These are phyloP conservation scores for Brachyalestes nurse DNA, from an alignment of 2,797 vertebrate genomes.

Conservation along the genomic window DNA sequence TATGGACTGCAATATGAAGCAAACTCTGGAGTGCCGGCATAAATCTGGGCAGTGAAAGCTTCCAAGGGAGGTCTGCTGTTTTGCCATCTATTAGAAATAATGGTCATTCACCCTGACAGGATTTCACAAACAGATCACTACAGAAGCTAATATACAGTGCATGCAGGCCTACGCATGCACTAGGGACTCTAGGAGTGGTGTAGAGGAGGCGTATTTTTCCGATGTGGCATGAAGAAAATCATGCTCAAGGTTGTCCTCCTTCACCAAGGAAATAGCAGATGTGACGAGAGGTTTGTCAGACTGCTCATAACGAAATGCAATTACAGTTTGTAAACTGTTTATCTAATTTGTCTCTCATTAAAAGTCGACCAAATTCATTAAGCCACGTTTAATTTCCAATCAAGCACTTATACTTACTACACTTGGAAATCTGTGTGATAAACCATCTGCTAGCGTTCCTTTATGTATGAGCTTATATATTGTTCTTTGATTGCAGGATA, in stretches of 20 bases:
- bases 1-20: constrained; percentile 37
- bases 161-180: background rate
- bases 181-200: constrained; percentile 23
- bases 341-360: constrained; percentile 35
- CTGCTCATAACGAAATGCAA: constrained; percentile 12
- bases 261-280: constrained; percentile 20
- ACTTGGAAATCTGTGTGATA: constrained; percentile 22
- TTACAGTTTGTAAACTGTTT: constrained; percentile 14
- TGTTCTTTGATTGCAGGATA: background rate
- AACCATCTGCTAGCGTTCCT: constrained; percentile 15
- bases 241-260: constrained; percentile 19
- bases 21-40: constrained; percentile 28
- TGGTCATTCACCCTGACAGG: constrained; percentile 32
- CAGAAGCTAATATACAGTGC: constrained; percentile 23
- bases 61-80: constrained; percentile 27
- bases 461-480: constrained; percentile 7
- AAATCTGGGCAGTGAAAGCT: constrained; percentile 35
- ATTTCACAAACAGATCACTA: constrained; percentile 40
- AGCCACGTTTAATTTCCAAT: constrained; percentile 28
- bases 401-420: constrained; percentile 8
- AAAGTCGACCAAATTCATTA: constrained; percentile 26
- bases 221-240: constrained; percentile 2
- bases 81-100: constrained; percentile 45
- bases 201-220: constrained; percentile 26
- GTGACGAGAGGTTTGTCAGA: constrained; percentile 30